Evolutionary conservation across 2,888 invertebrate species (phyloP), one percentile per base, ranked within the genome.

Genomic region (Caenorhabditis auriculariae): DNA sequence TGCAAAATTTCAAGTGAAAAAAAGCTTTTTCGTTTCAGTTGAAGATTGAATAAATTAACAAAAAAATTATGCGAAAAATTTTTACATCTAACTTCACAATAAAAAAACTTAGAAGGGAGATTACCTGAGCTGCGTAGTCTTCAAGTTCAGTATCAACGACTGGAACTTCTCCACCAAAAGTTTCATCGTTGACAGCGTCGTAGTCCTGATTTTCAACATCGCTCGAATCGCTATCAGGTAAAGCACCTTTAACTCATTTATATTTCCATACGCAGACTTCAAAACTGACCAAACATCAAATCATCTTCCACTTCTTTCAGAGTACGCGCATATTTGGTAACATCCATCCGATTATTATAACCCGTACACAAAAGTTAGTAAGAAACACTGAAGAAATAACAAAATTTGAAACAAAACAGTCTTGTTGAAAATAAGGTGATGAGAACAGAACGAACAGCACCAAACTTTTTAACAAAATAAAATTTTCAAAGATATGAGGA

Each of bases 141-240:
- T 71, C 76, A 19, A 77, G 29, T 26, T 74, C 76, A 4, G 62
- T 61, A 17, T 60, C 68, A 23, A 57, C 62, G 2, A 45, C 51
- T 17, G 58, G 58, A 12, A 69, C 53, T 7, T 56, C 68, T 7
- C 54, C 74, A 2, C 79, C 79, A 37, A 79, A 79, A 3, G 79
- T 79, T 52, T 79, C 79, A n/a, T 79, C 79, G 45, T 79, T 79
- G 27, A 69, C 70, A 2, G 72, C 75, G 61, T 78, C 77, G 42
- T 57, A 60, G 17, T 69, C 74, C 7, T 49, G 49, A 37, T 59
- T 56, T 23, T 61, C 56, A 38, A 59, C 61, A 26, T 43, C 43
- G 12, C 24, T 23, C 24, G 7, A 6, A 43, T 19, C 4, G 5
- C 5, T 4, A 6, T n/a, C n/a, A 19, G 9, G 15, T 41, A 54